A percentile compares a stretch with the other conserved stretches of the same genome.
These are phyloP conservation scores for Eolophus roseicapilla DNA, from an alignment of 2,113 vertebrate species.

Conservation along the genomic window DNA sequence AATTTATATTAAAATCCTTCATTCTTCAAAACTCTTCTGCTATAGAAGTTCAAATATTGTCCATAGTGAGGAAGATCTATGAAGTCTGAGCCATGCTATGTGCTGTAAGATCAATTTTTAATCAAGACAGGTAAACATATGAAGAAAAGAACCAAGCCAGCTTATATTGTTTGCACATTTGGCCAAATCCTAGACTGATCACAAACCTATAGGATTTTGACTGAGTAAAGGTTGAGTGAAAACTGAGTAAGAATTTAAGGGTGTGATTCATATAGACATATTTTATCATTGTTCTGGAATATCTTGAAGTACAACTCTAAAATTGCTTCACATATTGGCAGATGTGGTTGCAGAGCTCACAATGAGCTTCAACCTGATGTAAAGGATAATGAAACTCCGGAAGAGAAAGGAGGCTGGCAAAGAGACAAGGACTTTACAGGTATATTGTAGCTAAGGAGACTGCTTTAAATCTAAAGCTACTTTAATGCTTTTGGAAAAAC, in stretches of 20 bases:
- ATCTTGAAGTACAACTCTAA: neutral
- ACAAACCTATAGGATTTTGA: neutral
- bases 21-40: slow-evolving; percentile 7
- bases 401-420: neutral
- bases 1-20: slow-evolving; percentile 50
- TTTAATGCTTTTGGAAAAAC: neutral
- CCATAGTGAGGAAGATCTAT: neutral
- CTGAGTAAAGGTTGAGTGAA: neutral
- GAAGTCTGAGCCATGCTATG: neutral
- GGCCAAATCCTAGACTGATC: neutral
- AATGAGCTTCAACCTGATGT: neutral
- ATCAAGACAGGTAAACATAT: slow-evolving; percentile 44
- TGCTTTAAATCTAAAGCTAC: neutral
- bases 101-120: slow-evolving; percentile 31
- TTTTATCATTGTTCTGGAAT: neutral
- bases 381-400: neutral
- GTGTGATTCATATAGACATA: neutral
- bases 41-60: slow-evolving; percentile 41
- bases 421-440: neutral
- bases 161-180: neutral
- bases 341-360: neutral
- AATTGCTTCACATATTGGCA: neutral
- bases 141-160: neutral
- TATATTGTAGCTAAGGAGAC: neutral
- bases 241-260: neutral